Conservation (phyloP, 2,797 vertebrate genomes). For the Glossophaga mutica region DNA sequence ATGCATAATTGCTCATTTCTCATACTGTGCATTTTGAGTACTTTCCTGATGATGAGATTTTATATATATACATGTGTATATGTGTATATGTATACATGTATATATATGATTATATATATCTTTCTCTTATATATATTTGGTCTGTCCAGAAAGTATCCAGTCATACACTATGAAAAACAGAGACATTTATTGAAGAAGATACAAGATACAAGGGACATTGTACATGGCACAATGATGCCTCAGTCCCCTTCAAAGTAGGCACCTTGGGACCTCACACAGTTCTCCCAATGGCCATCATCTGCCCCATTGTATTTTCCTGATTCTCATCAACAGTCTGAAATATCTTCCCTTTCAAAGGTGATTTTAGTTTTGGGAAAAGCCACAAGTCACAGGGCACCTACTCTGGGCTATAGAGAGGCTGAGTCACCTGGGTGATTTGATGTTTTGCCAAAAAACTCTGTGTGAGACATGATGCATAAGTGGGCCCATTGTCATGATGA, state of each 20-base stretch:
- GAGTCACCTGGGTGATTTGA: too few species aligned
- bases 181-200: not conserved
- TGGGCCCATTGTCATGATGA: not conserved
- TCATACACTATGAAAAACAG: not conserved
- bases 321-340: not conserved
- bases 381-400: not conserved
- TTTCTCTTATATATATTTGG: not conserved
- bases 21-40: not conserved
- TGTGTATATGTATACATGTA: too few species aligned
- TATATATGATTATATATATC: too few species aligned
- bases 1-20: not conserved
- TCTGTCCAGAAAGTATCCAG: not conserved
- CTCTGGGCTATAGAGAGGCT: not conserved
- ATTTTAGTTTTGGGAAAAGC: not conserved
- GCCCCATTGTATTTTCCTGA: not conserved
- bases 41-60: not conserved
- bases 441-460: not conserved
- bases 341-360: not conserved
- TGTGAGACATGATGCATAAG: not conserved
- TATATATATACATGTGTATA: too few species aligned
- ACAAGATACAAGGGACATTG: not conserved
- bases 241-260: not conserved
- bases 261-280: not conserved
- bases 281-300: not conserved
- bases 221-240: not conserved